Percentiles rank a stretch among this genome's conserved stretches.
Evolutionary conservation across 2,113 vertebrate species (phyloP).

Genomic region (Tauraco erythrolophus): DNA sequence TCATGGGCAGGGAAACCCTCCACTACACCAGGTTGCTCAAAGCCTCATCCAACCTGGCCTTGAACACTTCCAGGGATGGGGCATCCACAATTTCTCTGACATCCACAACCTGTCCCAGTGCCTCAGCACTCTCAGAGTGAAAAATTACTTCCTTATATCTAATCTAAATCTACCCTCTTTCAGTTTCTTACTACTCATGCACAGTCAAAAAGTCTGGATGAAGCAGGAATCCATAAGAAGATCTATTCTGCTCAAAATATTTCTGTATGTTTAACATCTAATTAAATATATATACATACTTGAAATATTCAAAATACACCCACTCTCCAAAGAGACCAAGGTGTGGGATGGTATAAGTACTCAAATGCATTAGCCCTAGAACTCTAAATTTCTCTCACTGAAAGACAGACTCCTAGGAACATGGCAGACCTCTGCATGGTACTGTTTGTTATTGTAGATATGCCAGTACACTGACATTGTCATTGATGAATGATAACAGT

Average conservation of each 20-base stretch:
- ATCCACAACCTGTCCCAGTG: too few species aligned
- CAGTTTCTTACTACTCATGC: background rate
- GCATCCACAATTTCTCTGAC: too few species aligned
- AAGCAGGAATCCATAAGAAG: background rate
- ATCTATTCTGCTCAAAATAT: background rate
- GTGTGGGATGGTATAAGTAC: background rate
- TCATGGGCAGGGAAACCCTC: too few species aligned
- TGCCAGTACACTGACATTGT: background rate
- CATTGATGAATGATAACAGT: background rate
- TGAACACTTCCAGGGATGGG: too few species aligned
- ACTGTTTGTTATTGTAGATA: background rate
- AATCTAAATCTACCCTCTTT: too few species aligned
- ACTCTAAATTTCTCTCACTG: background rate
- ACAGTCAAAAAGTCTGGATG: background rate
- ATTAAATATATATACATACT: background rate
- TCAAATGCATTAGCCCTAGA: background rate
- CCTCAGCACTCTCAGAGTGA: too few species aligned
- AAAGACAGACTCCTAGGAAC: rapidly evolving
- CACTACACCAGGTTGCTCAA: too few species aligned
- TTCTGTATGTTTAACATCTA: background rate
- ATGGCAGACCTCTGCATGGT: background rate
- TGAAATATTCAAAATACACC: background rate
- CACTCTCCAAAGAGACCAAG: background rate
- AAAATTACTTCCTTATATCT: too few species aligned
- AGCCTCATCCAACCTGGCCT: too few species aligned